Conservation (phyloP, 2,888 invertebrate genomes). For the Heliconius ethilla region DNA sequence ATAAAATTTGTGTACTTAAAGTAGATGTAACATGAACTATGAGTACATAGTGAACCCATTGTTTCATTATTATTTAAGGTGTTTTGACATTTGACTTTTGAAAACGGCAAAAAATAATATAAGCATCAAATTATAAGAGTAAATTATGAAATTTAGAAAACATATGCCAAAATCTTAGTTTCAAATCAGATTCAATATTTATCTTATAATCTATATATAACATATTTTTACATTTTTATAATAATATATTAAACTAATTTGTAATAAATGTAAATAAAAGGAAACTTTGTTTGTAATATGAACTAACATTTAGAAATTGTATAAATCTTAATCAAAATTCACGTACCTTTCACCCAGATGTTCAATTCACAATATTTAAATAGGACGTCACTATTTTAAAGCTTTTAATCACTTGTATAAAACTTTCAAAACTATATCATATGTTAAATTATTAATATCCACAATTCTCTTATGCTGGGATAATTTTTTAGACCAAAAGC, state of each 20-base stretch:
- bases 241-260: no score
- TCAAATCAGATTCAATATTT: no score
- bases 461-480: conserved; percentile 10
- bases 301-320: not conserved
- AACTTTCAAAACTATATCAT: not conserved
- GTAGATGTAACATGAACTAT: not conserved
- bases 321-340: not conserved
- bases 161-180: not conserved
- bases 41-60: not conserved
- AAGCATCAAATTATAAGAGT: not conserved
- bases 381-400: not conserved
- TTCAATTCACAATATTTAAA: conserved; percentile 10
- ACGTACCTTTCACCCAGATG: conserved; percentile 12
- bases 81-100: not conserved
- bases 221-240: no score
- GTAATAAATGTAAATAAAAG: not conserved
- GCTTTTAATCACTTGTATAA: not conserved
- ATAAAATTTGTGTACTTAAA: not conserved
- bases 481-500: not conserved
- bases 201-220: no score
- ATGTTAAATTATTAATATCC: not conserved
- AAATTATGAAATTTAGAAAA: not conserved
- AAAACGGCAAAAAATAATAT: not conserved
- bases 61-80: not conserved
- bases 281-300: no score